phyloP scores from a whole-genome alignment of 2,888 invertebrate species.

The Diogma glabrata region DNA sequence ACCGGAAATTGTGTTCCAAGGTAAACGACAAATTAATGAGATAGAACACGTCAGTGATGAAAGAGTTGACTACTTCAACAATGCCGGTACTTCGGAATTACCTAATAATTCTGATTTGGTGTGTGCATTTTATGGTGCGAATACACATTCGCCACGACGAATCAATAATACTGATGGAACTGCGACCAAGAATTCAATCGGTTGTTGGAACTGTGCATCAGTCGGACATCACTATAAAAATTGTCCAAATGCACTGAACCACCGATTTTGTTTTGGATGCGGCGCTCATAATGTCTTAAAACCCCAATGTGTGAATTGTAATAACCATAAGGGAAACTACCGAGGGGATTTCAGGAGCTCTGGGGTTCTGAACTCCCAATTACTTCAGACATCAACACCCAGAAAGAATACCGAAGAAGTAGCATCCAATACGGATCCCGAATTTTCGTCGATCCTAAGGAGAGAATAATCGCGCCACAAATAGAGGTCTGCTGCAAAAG shows the following conservation, averaged over 20 bases:
- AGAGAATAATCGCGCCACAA: too few species aligned
- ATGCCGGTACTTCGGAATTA: too few species aligned
- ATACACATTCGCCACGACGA: neutral
- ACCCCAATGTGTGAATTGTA: neutral
- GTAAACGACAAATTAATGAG: too few species aligned
- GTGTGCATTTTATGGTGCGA: neutral
- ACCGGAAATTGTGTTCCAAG: too few species aligned
- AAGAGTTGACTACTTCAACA: too few species aligned
- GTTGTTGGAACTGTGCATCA: neutral
- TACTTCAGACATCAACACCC: neutral
- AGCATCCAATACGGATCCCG: neutral
- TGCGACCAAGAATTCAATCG: too few species aligned
- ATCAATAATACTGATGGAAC: too few species aligned
- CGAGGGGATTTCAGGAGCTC: neutral
- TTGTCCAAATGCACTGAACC: neutral
- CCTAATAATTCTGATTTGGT: neutral
- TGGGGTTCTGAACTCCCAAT: constrained; percentile 1
- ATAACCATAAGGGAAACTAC: neutral
- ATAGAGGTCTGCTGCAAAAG: too few species aligned
- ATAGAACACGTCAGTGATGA: too few species aligned
- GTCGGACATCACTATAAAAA: too few species aligned
- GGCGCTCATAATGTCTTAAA: neutral
- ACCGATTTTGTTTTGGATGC: neutral
- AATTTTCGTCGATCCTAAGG: too few species aligned
- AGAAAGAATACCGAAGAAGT: neutral